phyloP scores from a whole-genome alignment of 2,797 vertebrate species.

The Garrulus glandarius region DNA sequence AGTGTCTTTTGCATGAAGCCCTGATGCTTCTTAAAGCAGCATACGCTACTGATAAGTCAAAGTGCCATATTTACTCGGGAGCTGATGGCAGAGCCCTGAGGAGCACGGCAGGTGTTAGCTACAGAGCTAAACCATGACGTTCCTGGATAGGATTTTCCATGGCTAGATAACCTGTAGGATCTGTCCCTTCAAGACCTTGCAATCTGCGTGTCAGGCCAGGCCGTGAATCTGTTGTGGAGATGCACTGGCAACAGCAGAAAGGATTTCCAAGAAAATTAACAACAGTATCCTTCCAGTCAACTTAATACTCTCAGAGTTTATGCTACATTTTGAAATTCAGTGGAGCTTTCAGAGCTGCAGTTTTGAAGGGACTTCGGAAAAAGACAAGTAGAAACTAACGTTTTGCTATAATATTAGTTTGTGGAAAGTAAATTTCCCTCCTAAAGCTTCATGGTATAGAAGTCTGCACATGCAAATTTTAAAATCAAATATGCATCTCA shows the following conservation, averaged over 20 bases:
- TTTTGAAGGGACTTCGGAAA: neutral
- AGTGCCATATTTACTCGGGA: neutral
- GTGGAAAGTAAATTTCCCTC: neutral
- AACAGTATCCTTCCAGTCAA: neutral
- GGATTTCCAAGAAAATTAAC: neutral
- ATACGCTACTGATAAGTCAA: neutral
- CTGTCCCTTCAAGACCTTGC: neutral
- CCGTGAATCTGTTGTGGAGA: neutral
- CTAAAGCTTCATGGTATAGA: neutral
- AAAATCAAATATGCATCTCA: neutral
- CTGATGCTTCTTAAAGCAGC: conserved; percentile 48
- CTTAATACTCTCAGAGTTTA: neutral
- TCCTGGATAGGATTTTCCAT: neutral
- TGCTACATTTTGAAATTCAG: neutral
- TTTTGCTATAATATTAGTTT: neutral
- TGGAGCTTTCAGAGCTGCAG: neutral
- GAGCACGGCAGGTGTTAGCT: neutral
- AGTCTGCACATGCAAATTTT: neutral
- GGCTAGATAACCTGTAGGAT: neutral
- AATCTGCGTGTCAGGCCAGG: neutral
- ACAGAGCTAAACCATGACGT: neutral
- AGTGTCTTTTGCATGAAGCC: conserved; percentile 15
- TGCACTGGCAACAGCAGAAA: neutral
- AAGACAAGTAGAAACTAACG: neutral
- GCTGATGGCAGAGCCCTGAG: neutral